Conservation (phyloP, 2,888 invertebrate species). For the Serripes groenlandicus region DNA sequence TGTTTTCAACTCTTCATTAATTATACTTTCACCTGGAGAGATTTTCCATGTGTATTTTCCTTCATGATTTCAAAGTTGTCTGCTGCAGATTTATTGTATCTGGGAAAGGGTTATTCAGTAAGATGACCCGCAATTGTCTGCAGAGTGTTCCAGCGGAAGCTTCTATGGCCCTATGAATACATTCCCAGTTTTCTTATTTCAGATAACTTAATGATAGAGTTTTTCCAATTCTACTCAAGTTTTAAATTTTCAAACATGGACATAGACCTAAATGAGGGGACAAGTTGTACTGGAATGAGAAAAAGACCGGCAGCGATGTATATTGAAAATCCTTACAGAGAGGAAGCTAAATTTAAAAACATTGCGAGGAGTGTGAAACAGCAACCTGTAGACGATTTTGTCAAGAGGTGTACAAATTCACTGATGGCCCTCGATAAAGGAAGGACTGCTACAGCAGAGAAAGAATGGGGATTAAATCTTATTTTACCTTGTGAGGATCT, state of each 20-base stretch:
- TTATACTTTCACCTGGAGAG: too few relatives aligned
- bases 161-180: too few relatives aligned
- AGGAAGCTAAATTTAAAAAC: too few relatives aligned
- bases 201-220: not conserved
- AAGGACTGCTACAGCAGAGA: not conserved
- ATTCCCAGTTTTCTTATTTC: too few relatives aligned
- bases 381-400: not conserved
- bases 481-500: conserved; percentile 11
- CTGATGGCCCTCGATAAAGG: not conserved
- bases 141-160: too few relatives aligned
- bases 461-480: conserved; percentile 11
- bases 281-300: too few relatives aligned
- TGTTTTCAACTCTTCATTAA: too few relatives aligned
- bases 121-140: too few relatives aligned
- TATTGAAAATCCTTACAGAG: too few relatives aligned
- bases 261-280: conserved; percentile 3
- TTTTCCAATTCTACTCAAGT: conserved; percentile 5
- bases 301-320: too few relatives aligned
- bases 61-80: not conserved
- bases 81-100: not conserved
- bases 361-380: conserved; percentile 6
- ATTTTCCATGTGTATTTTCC: too few relatives aligned
- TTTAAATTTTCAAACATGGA: not conserved
- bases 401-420: not conserved
- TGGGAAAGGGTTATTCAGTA: too few relatives aligned